Evolutionary conservation across 2,797 vertebrate species (phyloP), one percentile per base, ranked within the genome.

Genomic region (Limosa lapponica): DNA sequence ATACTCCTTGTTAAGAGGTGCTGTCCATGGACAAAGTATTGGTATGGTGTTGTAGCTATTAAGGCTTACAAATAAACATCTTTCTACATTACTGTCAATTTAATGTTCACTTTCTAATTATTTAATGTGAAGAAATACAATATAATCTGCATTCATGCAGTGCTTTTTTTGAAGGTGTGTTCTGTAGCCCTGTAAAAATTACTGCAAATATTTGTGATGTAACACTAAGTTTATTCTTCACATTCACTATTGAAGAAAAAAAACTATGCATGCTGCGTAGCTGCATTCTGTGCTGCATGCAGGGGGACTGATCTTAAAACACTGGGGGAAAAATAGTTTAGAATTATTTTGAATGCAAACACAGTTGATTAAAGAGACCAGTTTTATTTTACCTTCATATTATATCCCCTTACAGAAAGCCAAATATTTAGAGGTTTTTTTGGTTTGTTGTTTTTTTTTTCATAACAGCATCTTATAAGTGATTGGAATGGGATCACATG

Each of bases 81-180:
- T 72, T 95, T 90, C 73, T 94, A 81, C 77, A 41, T 80, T 92
- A 73, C 62, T 55, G 36, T 88, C 96, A 96, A 32, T 77, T 82
- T 94, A 73, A 59, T 95, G 58, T 55, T 93, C 87, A 91, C 65
- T 95, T 97, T 88, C 92, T 96, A 95, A 79, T 92, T 84, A 82
- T 95, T 95, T 93, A 93, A 92, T 89, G 44, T 87, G 77, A 94
- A 84, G 87, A 95, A 96, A 82, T 92, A 70, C 69, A 88, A 93
- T 83, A 83, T 32, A 87, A 69, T 90, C 65, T 58, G 8, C 24
- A 84, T 87, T 94, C 93, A 90, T 82, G 62, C 39, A 58, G 25
- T 46, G 44, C 23, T 87, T 25, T 67, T 80, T 82, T 92, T 55
- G 72, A 95, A 88, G 37, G 11, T 30, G 16, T 36, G 4, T 75